Base-by-base conservation (phyloP, 2,113 vertebrate genomes). In the Lamprotornis superbus region DNA sequence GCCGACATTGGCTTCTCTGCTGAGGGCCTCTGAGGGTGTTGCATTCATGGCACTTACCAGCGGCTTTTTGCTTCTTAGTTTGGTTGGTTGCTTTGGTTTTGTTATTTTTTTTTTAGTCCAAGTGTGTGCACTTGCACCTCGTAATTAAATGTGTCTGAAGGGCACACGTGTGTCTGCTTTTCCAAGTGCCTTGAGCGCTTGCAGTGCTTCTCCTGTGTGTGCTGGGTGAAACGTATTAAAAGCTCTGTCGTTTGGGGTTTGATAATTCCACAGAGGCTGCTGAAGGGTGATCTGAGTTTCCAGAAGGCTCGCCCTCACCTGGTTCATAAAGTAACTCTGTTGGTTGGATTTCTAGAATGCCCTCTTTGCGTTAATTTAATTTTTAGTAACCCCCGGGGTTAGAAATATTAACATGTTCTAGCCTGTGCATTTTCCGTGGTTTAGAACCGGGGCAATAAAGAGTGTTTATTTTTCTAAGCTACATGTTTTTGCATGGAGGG, bases 1-100 rank as follows among this genome's bases (percentile, higher is more conserved):
- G 69, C 59, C 59, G 2, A 0, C 49, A 1, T 2, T 3, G 11
- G 2, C 12, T 31, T 31, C 23, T 19, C 18, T 53, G 16, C 19
- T 24, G 28, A 19, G 49, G 20, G 19, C 20, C 7, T 68, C 24
- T 18, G 24, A 4, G 56, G 5, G 11, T 28, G 44, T 20, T 56
- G 19, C 15, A 2, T 27, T 19, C 16, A 2, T 22, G 19, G 4
- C 27, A 39, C 15, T 33, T 42, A 28, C 4, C 24, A 12, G 2
- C 18, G 16, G 4, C 3, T n/a, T 5, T 17, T 52, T 37, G 2
- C 3, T 28, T n/a, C 37, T 20, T 5, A 7, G 10, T 17, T 46
- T 33, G 5, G 2, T 35, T 27, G 40, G 31, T 47, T 55, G 12
- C 22, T 16, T 85, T 19, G 9, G 11, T 2, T 18, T 39, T 11